Conservation (phyloP, 2,797 vertebrate species). For the Notolepis coatsorum region DNA sequence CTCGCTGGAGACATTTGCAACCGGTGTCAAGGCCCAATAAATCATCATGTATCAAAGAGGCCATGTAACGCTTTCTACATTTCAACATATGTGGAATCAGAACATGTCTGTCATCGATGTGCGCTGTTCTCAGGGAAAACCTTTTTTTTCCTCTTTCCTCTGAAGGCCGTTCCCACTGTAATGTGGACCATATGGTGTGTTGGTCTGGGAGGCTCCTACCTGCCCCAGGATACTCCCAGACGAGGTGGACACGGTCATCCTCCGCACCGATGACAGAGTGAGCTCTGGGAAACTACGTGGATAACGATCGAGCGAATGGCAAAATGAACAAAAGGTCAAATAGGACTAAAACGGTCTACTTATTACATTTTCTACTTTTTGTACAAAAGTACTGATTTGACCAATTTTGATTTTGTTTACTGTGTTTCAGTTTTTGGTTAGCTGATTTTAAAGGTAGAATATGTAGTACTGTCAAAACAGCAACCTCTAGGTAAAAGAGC, state of each 20-base stretch:
- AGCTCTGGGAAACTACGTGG: constrained; percentile 65
- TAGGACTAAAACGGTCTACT: not conserved
- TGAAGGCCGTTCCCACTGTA: constrained; percentile 76
- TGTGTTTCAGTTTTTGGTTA: not conserved
- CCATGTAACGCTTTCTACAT: constrained; percentile 86
- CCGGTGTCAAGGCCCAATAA: constrained; percentile 84
- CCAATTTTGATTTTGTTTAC: not conserved
- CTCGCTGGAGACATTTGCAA: constrained; percentile 80
- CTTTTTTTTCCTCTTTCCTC: too few relatives aligned
- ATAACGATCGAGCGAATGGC: constrained; percentile 52
- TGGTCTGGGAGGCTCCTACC: constrained; percentile 76
- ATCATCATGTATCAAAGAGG: constrained; percentile 87
- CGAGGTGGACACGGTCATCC: constrained; percentile 67
- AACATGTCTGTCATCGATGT: constrained; percentile 81
- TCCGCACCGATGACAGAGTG: constrained; percentile 53
- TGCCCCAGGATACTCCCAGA: constrained; percentile 71
- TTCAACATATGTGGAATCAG: constrained; percentile 87
- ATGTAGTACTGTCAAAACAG: too few relatives aligned
- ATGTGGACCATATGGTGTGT: constrained; percentile 82
- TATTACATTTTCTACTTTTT: not conserved
- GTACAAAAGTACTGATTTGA: not conserved
- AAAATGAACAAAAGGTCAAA: not conserved
- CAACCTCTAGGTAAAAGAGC: too few relatives aligned
- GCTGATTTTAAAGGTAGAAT: too few relatives aligned
- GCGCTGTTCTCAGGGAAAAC: constrained; percentile 73